Conservation (phyloP, 2,113 vertebrate species). For the Elephas maximus region DNA sequence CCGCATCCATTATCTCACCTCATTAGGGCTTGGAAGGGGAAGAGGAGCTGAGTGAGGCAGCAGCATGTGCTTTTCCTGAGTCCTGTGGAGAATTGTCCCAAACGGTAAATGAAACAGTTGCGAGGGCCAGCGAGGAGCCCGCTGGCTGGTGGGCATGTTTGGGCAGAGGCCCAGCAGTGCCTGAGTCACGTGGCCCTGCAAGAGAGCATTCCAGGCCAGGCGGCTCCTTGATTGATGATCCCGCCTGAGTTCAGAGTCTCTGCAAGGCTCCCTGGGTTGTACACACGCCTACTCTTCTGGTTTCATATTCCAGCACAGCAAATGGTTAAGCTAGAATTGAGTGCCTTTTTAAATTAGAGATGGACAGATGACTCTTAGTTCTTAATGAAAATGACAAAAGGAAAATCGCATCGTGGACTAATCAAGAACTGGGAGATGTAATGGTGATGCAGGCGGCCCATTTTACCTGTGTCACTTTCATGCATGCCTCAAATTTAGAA, state of each 20-base stretch:
- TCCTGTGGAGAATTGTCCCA: slow-evolving; percentile 79
- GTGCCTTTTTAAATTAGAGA: background rate
- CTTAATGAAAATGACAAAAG: background rate
- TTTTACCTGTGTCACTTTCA: background rate
- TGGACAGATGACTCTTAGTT: background rate
- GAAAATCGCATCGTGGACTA: background rate
- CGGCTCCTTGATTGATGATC: background rate
- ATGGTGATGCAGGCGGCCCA: background rate
- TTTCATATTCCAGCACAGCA: background rate
- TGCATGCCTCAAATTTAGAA: background rate
- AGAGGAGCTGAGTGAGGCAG: slow-evolving; percentile 43
- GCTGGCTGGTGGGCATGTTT: slow-evolving; percentile 57
- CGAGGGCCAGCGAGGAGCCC: slow-evolving; percentile 51
- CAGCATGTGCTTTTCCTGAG: slow-evolving; percentile 66
- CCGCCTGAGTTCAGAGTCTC: background rate
- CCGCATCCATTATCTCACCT: slow-evolving; percentile 79
- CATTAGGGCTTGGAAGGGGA: slow-evolving; percentile 81
- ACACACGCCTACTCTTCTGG: background rate
- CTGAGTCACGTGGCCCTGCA: slow-evolving; percentile 44
- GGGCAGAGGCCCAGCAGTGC: slow-evolving; percentile 55
- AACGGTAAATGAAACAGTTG: slow-evolving; percentile 80
- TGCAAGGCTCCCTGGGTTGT: background rate
- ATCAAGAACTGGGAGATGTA: background rate
- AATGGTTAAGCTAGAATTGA: background rate
- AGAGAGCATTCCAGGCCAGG: slow-evolving; percentile 11